phyloP scores from a whole-genome alignment of 2,888 invertebrate genomes.

The Calliphora vomitoria region DNA sequence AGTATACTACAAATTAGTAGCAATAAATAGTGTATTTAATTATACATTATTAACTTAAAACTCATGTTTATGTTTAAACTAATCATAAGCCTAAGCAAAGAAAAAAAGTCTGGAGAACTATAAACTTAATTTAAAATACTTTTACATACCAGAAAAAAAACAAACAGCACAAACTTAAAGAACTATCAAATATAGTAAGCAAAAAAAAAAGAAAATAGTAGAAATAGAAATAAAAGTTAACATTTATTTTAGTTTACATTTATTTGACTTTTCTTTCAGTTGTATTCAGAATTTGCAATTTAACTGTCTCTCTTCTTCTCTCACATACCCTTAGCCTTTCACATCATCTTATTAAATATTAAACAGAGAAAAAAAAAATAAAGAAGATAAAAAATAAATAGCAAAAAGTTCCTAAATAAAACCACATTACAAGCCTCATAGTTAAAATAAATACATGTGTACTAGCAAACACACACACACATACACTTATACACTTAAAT shows the following conservation, averaged over 20 bases:
- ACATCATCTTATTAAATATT: slow-evolving; percentile 26
- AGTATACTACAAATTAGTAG: neutral
- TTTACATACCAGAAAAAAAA: neutral
- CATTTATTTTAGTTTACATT: slow-evolving; percentile 48
- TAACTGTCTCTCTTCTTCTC: neutral
- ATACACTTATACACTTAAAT: neutral
- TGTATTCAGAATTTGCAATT: slow-evolving; percentile 29
- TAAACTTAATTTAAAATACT: slow-evolving; percentile 32
- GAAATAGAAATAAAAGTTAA: slow-evolving; percentile 27
- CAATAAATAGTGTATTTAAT: slow-evolving; percentile 26
- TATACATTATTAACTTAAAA: slow-evolving; percentile 46
- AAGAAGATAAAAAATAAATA: slow-evolving; percentile 15
- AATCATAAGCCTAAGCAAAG: neutral
- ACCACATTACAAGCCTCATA: slow-evolving; percentile 60
- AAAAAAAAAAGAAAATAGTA: neutral
- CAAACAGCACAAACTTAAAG: neutral
- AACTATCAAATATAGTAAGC: slow-evolving; percentile 10
- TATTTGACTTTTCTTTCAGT: slow-evolving; percentile 50
- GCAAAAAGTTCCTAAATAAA: slow-evolving; percentile 62
- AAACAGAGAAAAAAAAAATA: slow-evolving; percentile 1
- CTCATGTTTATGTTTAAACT: neutral
- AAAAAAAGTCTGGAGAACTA: neutral
- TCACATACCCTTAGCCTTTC: neutral
- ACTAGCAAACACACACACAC: neutral
- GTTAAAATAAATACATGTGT: slow-evolving; percentile 34